phyloP scores from a whole-genome alignment of 2,113 vertebrate genomes.

The Oryzias melastigma region DNA sequence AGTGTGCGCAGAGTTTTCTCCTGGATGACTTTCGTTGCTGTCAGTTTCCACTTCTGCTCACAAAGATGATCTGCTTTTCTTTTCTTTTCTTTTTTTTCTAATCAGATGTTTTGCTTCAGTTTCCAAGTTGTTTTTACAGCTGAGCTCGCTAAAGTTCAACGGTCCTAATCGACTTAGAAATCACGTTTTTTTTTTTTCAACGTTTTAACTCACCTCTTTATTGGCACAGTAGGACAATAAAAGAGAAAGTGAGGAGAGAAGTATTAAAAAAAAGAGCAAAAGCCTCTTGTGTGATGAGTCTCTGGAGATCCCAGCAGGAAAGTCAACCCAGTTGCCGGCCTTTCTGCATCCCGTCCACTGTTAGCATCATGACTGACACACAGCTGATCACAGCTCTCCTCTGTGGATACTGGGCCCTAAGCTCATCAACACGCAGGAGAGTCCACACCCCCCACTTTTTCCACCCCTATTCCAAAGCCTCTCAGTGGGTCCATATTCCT shows the following conservation, averaged over 20 bases:
- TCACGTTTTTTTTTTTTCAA: conserved; percentile 23
- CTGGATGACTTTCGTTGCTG: conserved; percentile 23
- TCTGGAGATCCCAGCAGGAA: conserved; percentile 62
- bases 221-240: background rate
- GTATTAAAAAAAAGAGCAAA: conserved; percentile 28
- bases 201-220: conserved; percentile 12
- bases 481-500: conserved; percentile 19
- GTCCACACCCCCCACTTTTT: background rate
- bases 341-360: conserved; percentile 28
- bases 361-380: conserved; percentile 52
- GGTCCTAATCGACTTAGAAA: conserved; percentile 57
- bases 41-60: conserved; percentile 41
- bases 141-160: conserved; percentile 43
- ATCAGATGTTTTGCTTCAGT: conserved; percentile 39
- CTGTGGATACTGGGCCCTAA: conserved; percentile 11
- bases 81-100: background rate
- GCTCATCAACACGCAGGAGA: conserved; percentile 16
- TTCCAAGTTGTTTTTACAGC: conserved; percentile 42
- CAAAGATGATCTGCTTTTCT: background rate
- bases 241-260: conserved; percentile 23
- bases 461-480: conserved; percentile 1
- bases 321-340: conserved; percentile 41
- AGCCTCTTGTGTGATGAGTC: conserved; percentile 57
- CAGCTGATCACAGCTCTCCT: conserved; percentile 34
- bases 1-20: conserved; percentile 17